Evolutionary conservation across 2,113 vertebrate species (phyloP).

Genomic region (Hassar affinis): DNA sequence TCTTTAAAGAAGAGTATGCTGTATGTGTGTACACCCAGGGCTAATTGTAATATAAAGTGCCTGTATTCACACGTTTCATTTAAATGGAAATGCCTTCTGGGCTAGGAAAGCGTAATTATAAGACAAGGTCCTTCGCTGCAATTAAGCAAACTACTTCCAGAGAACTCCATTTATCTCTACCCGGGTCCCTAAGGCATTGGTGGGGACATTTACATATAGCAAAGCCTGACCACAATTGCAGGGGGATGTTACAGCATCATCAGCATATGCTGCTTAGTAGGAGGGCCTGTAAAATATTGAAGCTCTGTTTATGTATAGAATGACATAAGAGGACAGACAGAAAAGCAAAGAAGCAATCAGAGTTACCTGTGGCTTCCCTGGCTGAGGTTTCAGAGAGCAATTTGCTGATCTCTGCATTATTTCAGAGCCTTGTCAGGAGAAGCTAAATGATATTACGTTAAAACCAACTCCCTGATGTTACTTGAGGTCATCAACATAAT

Average conservation of each 20-base stretch:
- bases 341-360: constrained; percentile 32
- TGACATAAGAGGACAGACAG: constrained; percentile 24
- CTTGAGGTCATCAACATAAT: background rate
- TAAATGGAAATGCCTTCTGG: constrained; percentile 9
- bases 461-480: background rate
- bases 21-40: background rate
- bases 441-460: background rate
- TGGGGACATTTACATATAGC: constrained; percentile 31
- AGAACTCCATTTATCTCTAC: constrained; percentile 27
- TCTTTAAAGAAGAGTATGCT: background rate
- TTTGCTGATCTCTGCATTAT: constrained; percentile 25
- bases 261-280: constrained; percentile 29
- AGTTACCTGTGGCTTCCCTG: constrained; percentile 27
- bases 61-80: background rate
- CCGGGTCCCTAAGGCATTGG: constrained; percentile 17
- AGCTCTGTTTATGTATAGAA: constrained; percentile 31
- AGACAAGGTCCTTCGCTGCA: constrained; percentile 24
- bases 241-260: constrained; percentile 9
- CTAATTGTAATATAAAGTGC: background rate
- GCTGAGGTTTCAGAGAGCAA: constrained; percentile 13
- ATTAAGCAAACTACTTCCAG: constrained; percentile 53
- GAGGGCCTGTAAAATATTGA: constrained; percentile 16
- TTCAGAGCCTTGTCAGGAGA: constrained; percentile 3
- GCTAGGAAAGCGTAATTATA: constrained; percentile 30
- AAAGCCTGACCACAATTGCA: constrained; percentile 1